These are phyloP conservation scores for Cydia strobilella DNA, from an alignment of 1,140 invertebrate genomes.

Conservation along the genomic window DNA sequence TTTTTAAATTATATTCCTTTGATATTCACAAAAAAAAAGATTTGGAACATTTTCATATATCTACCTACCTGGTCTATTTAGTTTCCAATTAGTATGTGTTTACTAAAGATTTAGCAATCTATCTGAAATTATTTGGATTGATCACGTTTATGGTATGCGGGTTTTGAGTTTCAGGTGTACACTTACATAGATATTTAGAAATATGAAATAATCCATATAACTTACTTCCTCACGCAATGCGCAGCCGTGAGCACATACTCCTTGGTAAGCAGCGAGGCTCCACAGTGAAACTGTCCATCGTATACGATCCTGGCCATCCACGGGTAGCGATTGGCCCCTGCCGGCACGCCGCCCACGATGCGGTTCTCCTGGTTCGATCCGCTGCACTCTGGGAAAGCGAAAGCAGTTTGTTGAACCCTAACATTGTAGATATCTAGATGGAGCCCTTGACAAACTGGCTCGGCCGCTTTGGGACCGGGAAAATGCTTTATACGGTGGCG, in stretches of 20 bases:
- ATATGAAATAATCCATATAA: conserved; percentile 15
- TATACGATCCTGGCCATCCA: conserved; percentile 92
- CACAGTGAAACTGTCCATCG: conserved; percentile 93
- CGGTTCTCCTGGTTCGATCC: conserved; percentile 86
- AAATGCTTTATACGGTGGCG: conserved; percentile 16
- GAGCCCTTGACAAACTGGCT: conserved; percentile 15
- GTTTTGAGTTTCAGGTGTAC: too few species aligned
- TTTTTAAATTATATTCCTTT: too few species aligned
- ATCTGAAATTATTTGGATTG: too few species aligned
- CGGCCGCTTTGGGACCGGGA: not conserved
- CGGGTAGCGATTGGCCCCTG: conserved; percentile 90
- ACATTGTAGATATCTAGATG: conserved; percentile 28
- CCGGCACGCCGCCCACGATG: conserved; percentile 87
- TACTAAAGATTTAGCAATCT: too few species aligned
- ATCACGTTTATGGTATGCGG: too few species aligned
- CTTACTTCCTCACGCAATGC: conserved; percentile 85
- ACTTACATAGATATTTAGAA: too few species aligned
- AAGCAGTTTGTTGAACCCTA: conserved; percentile 45
- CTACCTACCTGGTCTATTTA: too few species aligned
- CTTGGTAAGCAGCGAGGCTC: conserved; percentile 90
- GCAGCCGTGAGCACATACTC: conserved; percentile 86
- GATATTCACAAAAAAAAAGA: too few species aligned
- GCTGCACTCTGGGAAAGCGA: conserved; percentile 83
- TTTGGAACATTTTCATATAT: too few species aligned
- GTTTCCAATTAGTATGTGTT: too few species aligned